Evolutionary conservation across 2,888 invertebrate species (phyloP).

Genomic region (Mesoligia furuncula): DNA sequence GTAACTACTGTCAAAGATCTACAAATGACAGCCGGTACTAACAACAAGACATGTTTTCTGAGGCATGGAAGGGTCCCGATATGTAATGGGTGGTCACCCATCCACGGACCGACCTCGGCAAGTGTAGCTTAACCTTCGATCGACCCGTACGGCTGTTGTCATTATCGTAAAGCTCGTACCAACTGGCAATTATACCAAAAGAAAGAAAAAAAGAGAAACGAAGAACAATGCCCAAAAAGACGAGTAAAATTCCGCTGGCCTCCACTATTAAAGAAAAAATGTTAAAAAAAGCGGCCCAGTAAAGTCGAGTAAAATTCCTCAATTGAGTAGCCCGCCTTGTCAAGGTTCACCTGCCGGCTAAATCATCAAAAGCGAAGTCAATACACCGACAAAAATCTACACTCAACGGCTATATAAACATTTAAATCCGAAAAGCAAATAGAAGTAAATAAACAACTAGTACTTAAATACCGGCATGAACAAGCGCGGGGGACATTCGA

Average conservation of each 20-base stretch:
- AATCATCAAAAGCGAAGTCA: conserved; percentile 39
- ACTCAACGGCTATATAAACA: conserved; percentile 41
- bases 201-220: neutral
- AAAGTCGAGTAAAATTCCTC: conserved; percentile 6
- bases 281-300: neutral
- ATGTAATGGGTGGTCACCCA: neutral
- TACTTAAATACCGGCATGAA: conserved; percentile 50
- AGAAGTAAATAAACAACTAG: conserved; percentile 55
- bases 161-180: neutral
- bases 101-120: neutral
- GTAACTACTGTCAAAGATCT: neutral
- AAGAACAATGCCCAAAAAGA: conserved; percentile 2
- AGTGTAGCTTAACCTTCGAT: neutral
- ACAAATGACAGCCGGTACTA: neutral
- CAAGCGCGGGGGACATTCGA: conserved; percentile 52
- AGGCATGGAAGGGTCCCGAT: neutral
- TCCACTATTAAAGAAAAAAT: conserved; percentile 6
- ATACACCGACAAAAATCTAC: conserved; percentile 43
- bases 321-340: conserved; percentile 21
- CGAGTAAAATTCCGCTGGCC: conserved; percentile 12
- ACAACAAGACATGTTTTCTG: neutral
- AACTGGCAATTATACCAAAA: neutral
- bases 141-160: neutral
- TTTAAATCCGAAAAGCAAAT: conserved; percentile 53
- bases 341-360: conserved; percentile 40